These are phyloP conservation scores for Ursus arctos DNA, from an alignment of 2,113 vertebrate species.

Conservation along the genomic window DNA sequence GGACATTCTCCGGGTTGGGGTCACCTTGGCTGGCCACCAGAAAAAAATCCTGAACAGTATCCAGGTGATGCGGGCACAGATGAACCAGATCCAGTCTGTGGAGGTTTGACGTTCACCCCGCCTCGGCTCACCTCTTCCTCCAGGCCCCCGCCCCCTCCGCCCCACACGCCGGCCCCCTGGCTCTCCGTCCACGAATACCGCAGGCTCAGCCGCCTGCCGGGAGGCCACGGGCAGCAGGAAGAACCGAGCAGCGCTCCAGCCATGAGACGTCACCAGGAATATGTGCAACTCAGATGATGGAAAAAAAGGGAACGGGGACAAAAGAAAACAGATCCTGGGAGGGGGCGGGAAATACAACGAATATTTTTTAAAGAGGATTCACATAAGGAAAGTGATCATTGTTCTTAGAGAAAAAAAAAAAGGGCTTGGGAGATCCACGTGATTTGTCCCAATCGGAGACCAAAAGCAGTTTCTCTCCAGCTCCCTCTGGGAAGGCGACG, in stretches of 20 bases:
- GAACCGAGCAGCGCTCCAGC: constrained; percentile 73
- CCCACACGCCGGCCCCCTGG: constrained; percentile 72
- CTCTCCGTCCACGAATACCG: constrained; percentile 75
- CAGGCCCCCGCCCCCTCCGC: constrained; percentile 82
- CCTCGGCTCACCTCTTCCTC: constrained; percentile 80
- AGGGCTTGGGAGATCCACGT: constrained; percentile 85
- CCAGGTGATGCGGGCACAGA: constrained; percentile 98
- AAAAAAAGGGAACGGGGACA: constrained; percentile 82
- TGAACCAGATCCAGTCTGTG: constrained; percentile 99
- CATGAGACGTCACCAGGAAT: constrained; percentile 71
- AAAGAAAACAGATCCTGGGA: constrained; percentile 66
- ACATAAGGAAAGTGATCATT: constrained; percentile 79
- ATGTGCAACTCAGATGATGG: constrained; percentile 80
- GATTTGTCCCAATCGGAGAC: constrained; percentile 75
- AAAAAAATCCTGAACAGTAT: constrained; percentile 99
- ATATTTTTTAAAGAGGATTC: constrained; percentile 86
- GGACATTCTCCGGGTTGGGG: constrained; percentile 96
- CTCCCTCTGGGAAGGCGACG: constrained; percentile 84
- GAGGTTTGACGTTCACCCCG: constrained; percentile 93
- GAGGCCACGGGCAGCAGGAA: constrained; percentile 82
- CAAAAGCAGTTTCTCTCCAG: constrained; percentile 80
- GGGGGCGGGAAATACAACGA: constrained; percentile 75
- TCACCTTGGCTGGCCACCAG: constrained; percentile 98
- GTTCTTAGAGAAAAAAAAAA: constrained; percentile 75
- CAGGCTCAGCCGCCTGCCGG: constrained; percentile 84